Evolutionary conservation across 2,888 invertebrate genomes (phyloP), one percentile per base, ranked within the genome.

Genomic region (Melipona beecheii): DNA sequence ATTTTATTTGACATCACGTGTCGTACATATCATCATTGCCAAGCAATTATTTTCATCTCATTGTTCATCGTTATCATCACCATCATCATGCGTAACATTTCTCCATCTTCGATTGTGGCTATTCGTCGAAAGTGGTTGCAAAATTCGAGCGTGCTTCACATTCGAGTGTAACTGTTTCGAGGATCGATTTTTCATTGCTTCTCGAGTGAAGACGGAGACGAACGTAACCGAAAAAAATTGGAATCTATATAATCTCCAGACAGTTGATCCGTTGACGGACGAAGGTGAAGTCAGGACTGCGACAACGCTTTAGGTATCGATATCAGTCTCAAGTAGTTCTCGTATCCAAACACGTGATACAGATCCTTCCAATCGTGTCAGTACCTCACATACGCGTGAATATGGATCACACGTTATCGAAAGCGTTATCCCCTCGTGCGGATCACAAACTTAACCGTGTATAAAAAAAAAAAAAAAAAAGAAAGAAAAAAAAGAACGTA

Each of bases 11-110:
- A 52, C 69, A 9, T 52, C 36, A 43, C 21, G 27, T 56, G 58
- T 27, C 65, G 73, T 58, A 78, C 66, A 50, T 50, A 64, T 75
- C 75, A 75, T 52, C 66, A 54, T 43, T 9, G 43, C 43, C 43
- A 43, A 43, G 43, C 43, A 43, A 11, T 43, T 43, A 43, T 9
- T 43, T 43, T 43, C 9, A 43, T 43, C 43, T 43, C 43, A 43
- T 43, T 11, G 43, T 70, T 9, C 24, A 66, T 71, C 31, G 71
- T 43, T 56, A 13, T 52, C 56, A 66, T 56, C 70, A 65, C 36
- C 49, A 64, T 11, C 75, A 64, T 43, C 62, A 65, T 76, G 21
- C 27, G 31, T 36, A 27, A 1, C 27, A 27, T 27, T 27, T 17
- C 43, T 66, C 52, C 78, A 31, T 50, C 43, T 31, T 71, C 31